Conservation (phyloP, 1,140 invertebrate species). For the Panulirus ornatus region DNA sequence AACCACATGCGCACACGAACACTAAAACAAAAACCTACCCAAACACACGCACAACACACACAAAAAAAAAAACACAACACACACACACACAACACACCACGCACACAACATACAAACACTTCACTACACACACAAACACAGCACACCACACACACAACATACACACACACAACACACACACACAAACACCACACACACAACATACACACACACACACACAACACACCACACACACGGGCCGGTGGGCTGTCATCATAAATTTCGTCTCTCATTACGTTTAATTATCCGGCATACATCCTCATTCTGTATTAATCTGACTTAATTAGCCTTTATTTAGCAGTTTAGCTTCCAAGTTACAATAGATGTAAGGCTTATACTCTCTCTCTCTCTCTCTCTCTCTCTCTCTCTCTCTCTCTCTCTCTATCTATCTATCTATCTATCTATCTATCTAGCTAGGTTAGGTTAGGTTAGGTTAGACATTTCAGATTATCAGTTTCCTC, state of each 20-base stretch:
- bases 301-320: constrained; percentile 53
- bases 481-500: too few species aligned
- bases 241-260: constrained; percentile 33
- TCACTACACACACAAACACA: constrained; percentile 23
- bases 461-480: too few species aligned
- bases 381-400: constrained; percentile 25
- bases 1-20: neutral
- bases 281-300: constrained; percentile 44
- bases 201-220: constrained; percentile 49
- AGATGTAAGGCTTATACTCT: constrained; percentile 18
- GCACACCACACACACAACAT: neutral
- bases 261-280: constrained; percentile 18
- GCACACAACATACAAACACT: constrained; percentile 32
- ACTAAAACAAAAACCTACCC: neutral
- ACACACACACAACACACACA: constrained; percentile 25
- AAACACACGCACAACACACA: neutral
- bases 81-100: constrained; percentile 54
- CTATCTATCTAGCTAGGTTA: too few species aligned
- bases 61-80: constrained; percentile 1
- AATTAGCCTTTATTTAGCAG: constrained; percentile 44
- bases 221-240: constrained; percentile 14
- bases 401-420: neutral
- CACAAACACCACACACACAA: constrained; percentile 48
- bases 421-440: neutral
- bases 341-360: constrained; percentile 44